phyloP scores from a whole-genome alignment of 2,888 invertebrate species.

The Alloplasta piceator region DNA sequence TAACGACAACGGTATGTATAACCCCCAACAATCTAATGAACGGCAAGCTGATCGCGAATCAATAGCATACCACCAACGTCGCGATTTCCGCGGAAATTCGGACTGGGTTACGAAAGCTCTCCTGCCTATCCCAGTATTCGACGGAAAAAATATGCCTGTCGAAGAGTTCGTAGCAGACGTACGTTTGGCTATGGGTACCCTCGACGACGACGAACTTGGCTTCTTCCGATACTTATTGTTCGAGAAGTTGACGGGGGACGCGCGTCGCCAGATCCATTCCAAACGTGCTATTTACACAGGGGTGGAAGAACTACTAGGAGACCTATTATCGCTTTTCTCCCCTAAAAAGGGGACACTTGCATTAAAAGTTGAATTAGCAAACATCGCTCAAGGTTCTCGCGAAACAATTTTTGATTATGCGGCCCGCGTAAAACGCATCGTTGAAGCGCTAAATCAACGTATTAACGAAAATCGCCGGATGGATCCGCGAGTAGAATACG shows the following conservation, averaged over 20 bases:
- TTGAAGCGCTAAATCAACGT: background rate
- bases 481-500: background rate
- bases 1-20: too few species aligned
- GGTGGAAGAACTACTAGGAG: background rate
- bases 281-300: background rate
- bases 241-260: constrained; percentile 13
- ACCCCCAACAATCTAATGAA: too few species aligned
- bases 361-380: background rate
- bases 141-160: constrained; percentile 2
- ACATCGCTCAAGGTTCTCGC: background rate
- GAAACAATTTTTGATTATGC: constrained; percentile 9
- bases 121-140: background rate
- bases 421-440: background rate
- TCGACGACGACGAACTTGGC: background rate
- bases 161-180: constrained; percentile 24
- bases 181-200: background rate
- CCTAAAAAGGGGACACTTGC: background rate
- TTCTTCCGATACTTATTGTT: constrained; percentile 11
- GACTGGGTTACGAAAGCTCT: constrained; percentile 7
- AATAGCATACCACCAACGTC: too few species aligned
- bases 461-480: background rate
- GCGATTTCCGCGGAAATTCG: background rate
- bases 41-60: too few species aligned
- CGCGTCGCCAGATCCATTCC: background rate
- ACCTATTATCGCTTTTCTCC: too few species aligned